Conservation (phyloP, 2,797 vertebrate genomes). For the Thalassophryne amazonica region DNA sequence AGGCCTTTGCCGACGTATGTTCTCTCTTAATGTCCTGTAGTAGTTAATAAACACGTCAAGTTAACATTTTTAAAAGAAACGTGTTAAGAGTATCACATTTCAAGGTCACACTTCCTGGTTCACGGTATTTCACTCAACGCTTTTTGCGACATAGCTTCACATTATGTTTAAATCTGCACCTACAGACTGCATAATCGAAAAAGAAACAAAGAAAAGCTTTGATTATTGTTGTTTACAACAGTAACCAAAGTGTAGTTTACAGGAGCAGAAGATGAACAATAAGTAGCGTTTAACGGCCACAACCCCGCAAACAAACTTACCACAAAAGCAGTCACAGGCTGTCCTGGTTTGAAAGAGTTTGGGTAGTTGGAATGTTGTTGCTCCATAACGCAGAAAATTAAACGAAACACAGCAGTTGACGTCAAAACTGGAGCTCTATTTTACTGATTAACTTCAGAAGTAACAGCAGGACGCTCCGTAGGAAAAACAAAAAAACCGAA, state of each 20-base stretch:
- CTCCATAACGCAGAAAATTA: background rate
- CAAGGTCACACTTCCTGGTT: too few relatives aligned
- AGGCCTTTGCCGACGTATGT: too few relatives aligned
- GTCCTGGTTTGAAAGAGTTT: conserved; percentile 76
- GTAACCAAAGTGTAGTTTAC: too few relatives aligned
- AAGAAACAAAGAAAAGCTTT: background rate
- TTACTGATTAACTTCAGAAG: conserved; percentile 24
- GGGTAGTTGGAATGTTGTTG: background rate
- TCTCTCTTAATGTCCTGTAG: too few relatives aligned
- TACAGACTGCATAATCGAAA: background rate
- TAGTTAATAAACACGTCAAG: too few relatives aligned
- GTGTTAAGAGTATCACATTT: fast-evolving
- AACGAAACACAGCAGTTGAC: background rate
- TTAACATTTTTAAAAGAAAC: too few relatives aligned
- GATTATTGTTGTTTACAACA: fast-evolving
- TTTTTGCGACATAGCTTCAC: background rate
- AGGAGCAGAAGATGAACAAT: conserved; percentile 31
- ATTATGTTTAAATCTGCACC: background rate
- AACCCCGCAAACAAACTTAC: conserved; percentile 61
- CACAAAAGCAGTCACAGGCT: conserved; percentile 78
- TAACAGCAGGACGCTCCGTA: conserved; percentile 17
- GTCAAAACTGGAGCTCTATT: conserved; percentile 3
- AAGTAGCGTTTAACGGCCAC: background rate
- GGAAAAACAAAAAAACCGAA: conserved; percentile 11
- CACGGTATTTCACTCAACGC: fast-evolving